These are phyloP conservation scores for Loris lydekkerianus DNA, from an alignment of 2,797 vertebrate species.

Conservation along the genomic window DNA sequence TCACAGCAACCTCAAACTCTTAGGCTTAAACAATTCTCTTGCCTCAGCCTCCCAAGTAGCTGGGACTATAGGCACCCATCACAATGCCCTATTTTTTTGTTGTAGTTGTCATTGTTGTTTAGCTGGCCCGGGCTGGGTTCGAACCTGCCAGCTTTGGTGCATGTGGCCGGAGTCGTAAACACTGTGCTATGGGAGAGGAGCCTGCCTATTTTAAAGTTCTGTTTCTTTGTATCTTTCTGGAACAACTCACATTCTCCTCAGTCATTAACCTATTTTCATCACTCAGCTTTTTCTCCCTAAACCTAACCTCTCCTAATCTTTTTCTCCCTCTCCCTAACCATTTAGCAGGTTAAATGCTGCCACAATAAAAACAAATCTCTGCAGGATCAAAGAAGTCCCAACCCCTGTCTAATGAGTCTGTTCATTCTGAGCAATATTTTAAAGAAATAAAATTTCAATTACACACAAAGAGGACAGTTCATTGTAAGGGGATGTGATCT, in stretches of 20 bases:
- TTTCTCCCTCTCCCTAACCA: conserved; percentile 26
- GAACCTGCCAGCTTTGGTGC: no score
- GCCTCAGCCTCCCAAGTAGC: no score
- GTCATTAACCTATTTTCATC: conserved; percentile 48
- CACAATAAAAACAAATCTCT: conserved; percentile 46
- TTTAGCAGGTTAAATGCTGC: conserved; percentile 1
- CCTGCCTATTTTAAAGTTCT: conserved; percentile 49
- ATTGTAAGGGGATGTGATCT: conserved; percentile 7
- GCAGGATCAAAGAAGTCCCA: not conserved
- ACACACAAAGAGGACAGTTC: not conserved
- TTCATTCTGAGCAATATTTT: conserved; percentile 14
- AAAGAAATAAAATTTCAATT: conserved; percentile 42
- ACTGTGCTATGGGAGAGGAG: no score
- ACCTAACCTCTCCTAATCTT: not conserved
- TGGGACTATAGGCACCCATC: not conserved
- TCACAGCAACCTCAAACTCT: no score
- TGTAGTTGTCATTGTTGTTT: no score
- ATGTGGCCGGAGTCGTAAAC: no score
- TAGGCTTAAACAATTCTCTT: no score
- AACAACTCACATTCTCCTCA: conserved; percentile 37
- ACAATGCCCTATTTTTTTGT: no score
- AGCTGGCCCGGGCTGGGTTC: no score
- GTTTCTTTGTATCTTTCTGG: conserved; percentile 48
- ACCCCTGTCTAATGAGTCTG: not conserved
- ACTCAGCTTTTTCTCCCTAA: not conserved